Conservation (phyloP, 2,888 invertebrate genomes). For the Nymphalis c-album region DNA sequence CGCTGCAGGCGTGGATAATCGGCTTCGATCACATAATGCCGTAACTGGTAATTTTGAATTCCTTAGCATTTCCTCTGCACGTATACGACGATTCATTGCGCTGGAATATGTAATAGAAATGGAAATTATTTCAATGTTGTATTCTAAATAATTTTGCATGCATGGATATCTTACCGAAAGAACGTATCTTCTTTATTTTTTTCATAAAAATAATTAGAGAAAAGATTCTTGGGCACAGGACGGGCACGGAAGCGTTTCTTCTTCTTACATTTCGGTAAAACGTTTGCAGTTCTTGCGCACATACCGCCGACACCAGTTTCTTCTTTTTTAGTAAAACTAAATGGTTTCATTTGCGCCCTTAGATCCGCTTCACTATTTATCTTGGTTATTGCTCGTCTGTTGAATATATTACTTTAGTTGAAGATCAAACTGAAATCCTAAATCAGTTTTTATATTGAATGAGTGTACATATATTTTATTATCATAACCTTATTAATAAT, state of each 20-base stretch:
- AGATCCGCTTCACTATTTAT: slow-evolving; percentile 83
- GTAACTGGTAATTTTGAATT: slow-evolving; percentile 85
- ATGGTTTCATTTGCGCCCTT: slow-evolving; percentile 84
- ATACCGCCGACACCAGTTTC: slow-evolving; percentile 72
- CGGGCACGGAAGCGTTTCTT: slow-evolving; percentile 84
- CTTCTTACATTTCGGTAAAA: slow-evolving; percentile 66
- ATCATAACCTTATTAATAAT: too few relatives aligned
- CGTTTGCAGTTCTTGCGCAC: slow-evolving; percentile 61
- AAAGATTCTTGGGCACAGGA: slow-evolving; percentile 86
- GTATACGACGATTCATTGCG: slow-evolving; percentile 84
- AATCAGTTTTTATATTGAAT: too few relatives aligned
- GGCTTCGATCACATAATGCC: slow-evolving; percentile 83
- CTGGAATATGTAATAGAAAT: slow-evolving; percentile 44
- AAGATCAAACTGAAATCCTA: too few relatives aligned
- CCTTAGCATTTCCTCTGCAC: slow-evolving; percentile 86
- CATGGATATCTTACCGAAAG: slow-evolving; percentile 77
- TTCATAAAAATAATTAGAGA: slow-evolving; percentile 86
- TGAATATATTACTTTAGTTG: slow-evolving; percentile 36
- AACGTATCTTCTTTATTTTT: slow-evolving; percentile 87
- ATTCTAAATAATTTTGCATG: not conserved
- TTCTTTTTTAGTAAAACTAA: slow-evolving; percentile 83
- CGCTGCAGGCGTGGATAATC: slow-evolving; percentile 71
- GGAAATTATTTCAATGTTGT: not conserved
- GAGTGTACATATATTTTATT: too few relatives aligned
- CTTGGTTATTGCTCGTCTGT: slow-evolving; percentile 81